Base-by-base conservation (phyloP, 2,888 invertebrate genomes). In the Agrotis clavis region DNA sequence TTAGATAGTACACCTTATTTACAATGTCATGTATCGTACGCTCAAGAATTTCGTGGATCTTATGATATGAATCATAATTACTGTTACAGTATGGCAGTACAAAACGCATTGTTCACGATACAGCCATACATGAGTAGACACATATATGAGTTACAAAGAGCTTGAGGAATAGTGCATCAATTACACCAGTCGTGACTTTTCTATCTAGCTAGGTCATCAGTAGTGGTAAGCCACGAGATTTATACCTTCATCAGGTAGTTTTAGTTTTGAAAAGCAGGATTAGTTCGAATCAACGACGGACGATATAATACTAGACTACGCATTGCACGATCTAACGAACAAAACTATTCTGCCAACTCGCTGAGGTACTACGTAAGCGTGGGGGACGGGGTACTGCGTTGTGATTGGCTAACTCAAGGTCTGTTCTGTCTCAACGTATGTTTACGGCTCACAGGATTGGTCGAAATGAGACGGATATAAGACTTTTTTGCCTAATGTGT, bases 1-100 rank as follows among this genome's bases (percentile, higher is more conserved):
- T 81, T 53, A 81, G 50, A 47, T 48, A 60, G 25, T 13, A 60
- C 56, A 35, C 47, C 48, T 47, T n/a, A 63, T 47, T 47, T 69
- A 78, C n/a, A 50, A 35, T 50, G 13, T 41, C 7, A 21, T 19
- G 56, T 54, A 18, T 51, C 21, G 47, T 45, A 35, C 14, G 19
- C 41, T 14, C 11, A 14, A 41, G n/a, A 62, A 65, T 62, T 35
- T 66, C 61, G 51, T 53, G 13, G 14, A 74, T 74, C 41, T 25
- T 41, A 14, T 71, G 51, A 51, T 48, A 30, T 60, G 48, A 57
- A 51, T 73, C 30, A 50, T 48, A 30, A 65, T 30, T 4, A 21
- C 18, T 35, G 48, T 13, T 13, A 41, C 45, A 45, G 6, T 35
- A 25, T n/a, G 47, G 30, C 14, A 50, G 30, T 30, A 21, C 68